Conservation (phyloP, 2,888 invertebrate species). For the Phengaris arion region DNA sequence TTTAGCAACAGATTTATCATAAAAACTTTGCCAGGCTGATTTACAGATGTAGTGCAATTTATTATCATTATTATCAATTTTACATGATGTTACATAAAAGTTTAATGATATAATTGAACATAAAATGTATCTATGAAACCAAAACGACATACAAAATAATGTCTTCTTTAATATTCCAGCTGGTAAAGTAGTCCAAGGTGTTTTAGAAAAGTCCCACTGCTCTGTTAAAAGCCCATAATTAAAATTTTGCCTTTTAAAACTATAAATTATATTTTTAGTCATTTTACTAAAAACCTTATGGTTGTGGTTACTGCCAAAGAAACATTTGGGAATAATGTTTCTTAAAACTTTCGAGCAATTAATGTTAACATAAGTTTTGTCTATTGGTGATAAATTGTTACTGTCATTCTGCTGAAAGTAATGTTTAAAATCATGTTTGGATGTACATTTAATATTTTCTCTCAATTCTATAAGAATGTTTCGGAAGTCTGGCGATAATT, state of each 20-base stretch:
- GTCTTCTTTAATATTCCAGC: constrained; percentile 46
- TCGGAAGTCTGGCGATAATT: constrained; percentile 46
- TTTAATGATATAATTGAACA: constrained; percentile 63
- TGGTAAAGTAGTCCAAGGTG: constrained; percentile 51
- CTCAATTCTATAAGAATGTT: constrained; percentile 47
- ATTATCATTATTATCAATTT: constrained; percentile 65
- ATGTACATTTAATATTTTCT: constrained; percentile 49
- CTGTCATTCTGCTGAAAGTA: constrained; percentile 45
- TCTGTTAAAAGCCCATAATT: constrained; percentile 46
- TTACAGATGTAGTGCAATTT: constrained; percentile 69
- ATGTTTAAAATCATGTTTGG: constrained; percentile 57
- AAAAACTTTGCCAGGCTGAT: constrained; percentile 69
- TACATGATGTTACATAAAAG: constrained; percentile 69
- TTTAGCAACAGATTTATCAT: constrained; percentile 59
- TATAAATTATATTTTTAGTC: constrained; percentile 52
- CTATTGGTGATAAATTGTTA: constrained; percentile 45
- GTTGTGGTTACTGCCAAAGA: constrained; percentile 60
- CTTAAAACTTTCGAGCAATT: constrained; percentile 51
- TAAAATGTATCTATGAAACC: constrained; percentile 60
- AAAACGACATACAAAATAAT: constrained; percentile 57
- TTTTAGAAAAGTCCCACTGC: constrained; percentile 56
- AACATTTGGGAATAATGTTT: constrained; percentile 56
- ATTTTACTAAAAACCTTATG: constrained; percentile 55
- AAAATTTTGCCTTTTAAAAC: constrained; percentile 66
- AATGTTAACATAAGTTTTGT: constrained; percentile 53